Percentiles rank a stretch among this genome's conserved stretches.
phyloP scores from a whole-genome alignment of 2,888 invertebrate genomes.

The Druceiella hillmani region DNA sequence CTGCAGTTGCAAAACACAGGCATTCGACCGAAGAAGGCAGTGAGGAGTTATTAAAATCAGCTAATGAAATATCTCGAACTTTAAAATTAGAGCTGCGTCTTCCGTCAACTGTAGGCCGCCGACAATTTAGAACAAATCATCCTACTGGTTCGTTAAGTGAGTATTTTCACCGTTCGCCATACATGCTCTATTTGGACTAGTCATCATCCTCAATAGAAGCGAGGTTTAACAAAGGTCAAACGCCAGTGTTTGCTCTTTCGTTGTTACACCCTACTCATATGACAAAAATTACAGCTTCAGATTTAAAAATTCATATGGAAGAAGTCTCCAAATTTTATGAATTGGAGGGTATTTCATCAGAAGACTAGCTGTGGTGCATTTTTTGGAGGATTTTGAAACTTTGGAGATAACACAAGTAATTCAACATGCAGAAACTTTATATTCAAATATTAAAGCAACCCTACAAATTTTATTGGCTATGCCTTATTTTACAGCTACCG shows the following conservation, averaged over 20 bases:
- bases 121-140: conserved; percentile 13
- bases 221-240: conserved; percentile 7
- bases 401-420: conserved; percentile 9
- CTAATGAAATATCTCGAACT: conserved; percentile 10
- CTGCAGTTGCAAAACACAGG: too few species aligned
- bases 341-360: too few species aligned
- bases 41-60: conserved; percentile 14
- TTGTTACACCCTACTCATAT: conserved; percentile 10
- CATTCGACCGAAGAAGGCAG: conserved; percentile 11
- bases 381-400: conserved; percentile 9
- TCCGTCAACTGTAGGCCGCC: conserved; percentile 10
- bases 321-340: conserved; percentile 10
- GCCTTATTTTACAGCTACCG: conserved; percentile 14
- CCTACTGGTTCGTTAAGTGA: conserved; percentile 12
- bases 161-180: conserved; percentile 9
- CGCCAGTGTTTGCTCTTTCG: conserved; percentile 8
- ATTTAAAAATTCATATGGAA: conserved; percentile 10
- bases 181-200: conserved; percentile 8
- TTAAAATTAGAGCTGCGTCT: conserved; percentile 12
- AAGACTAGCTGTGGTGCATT: conserved; percentile 10
- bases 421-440: conserved; percentile 11
- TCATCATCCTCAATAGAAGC: too few species aligned
- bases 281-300: conserved; percentile 9
- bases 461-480: conserved; percentile 13
- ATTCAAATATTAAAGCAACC: conserved; percentile 14